phyloP scores from a whole-genome alignment of 2,888 invertebrate species.

The Chalcis sispes region DNA sequence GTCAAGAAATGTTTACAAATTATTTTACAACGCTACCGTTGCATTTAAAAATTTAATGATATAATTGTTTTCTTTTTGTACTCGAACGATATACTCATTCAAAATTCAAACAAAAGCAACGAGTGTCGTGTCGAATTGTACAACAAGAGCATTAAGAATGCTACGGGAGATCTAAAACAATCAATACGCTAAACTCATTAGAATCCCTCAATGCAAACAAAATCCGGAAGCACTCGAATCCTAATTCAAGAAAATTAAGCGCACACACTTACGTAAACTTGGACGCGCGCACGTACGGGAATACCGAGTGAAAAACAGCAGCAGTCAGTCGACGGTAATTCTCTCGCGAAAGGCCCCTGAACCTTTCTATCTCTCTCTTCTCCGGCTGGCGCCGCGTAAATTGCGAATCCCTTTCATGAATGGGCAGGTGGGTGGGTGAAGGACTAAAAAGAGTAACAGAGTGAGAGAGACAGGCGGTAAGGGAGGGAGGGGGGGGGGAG shows the following conservation, averaged over 20 bases:
- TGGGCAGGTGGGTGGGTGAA: slow-evolving; percentile 45
- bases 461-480: no score
- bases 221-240: slow-evolving; percentile 7
- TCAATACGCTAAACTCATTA: slow-evolving; percentile 22
- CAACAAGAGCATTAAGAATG: not conserved
- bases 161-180: not conserved
- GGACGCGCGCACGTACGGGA: not conserved
- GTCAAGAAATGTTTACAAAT: no score
- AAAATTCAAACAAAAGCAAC: no score
- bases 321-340: not conserved
- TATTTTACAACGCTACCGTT: no score
- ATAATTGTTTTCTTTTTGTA: no score
- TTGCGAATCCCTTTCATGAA: slow-evolving; percentile 56
- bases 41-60: no score
- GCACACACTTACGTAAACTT: not conserved
- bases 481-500: slow-evolving; percentile 38
- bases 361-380: no score
- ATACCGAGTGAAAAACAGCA: slow-evolving; percentile 16
- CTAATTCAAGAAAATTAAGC: slow-evolving; percentile 14
- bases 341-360: not conserved
- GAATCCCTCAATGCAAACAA: not conserved
- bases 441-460: no score
- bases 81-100: no score
- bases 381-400: slow-evolving; percentile 53
- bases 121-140: no score